Evolutionary conservation across 2,888 invertebrate species (phyloP).

Genomic region (Patella ulyssiponensis): DNA sequence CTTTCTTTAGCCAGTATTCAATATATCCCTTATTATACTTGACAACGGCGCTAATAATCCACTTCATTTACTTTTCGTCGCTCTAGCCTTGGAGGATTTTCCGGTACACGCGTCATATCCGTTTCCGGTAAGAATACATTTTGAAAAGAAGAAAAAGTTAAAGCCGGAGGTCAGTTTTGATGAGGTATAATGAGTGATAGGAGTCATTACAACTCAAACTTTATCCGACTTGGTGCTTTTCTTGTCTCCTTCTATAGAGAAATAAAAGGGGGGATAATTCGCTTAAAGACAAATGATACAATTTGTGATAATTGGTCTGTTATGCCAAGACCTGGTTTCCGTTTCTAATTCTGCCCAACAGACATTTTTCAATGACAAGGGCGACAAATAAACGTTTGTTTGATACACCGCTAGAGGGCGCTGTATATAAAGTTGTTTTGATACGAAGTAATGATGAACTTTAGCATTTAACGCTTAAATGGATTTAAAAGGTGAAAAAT

Average conservation of each 20-base stretch:
- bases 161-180: constrained; percentile 1
- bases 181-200: not conserved
- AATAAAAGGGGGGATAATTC: not conserved
- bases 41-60: no score
- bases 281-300: constrained; percentile 12
- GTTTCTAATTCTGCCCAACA: not conserved
- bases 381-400: constrained; percentile 9
- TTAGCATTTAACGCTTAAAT: no score
- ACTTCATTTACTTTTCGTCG: not conserved
- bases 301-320: constrained; percentile 4
- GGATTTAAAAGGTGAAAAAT: no score
- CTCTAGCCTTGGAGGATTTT: constrained; percentile 5
- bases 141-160: constrained; percentile 4
- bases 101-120: constrained; percentile 5
- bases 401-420: constrained; percentile 6
- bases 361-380: not conserved
- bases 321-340: constrained; percentile 4
- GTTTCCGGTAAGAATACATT: not conserved
- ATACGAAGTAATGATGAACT: no score
- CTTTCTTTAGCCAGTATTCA: no score
- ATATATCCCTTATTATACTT: no score
- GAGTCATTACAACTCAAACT: not conserved
- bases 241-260: not conserved
- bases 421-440: no score
- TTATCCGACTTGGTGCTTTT: not conserved